These are phyloP conservation scores for Drosophila auraria DNA, from an alignment of 1,140 invertebrate genomes.

Conservation along the genomic window DNA sequence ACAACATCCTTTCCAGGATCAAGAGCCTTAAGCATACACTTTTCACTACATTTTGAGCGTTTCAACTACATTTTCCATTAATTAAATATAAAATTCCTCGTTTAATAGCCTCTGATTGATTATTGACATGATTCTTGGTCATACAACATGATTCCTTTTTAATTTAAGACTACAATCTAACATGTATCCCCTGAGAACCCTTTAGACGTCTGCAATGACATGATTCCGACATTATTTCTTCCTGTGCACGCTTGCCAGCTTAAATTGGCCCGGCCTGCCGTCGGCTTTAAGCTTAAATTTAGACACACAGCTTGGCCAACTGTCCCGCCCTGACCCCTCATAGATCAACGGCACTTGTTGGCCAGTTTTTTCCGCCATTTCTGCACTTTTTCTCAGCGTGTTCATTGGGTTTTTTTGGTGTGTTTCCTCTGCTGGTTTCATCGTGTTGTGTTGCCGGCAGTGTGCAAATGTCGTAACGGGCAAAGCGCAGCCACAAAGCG, in stretches of 20 bases:
- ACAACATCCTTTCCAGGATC: too few species aligned
- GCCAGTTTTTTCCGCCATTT: slow-evolving; percentile 36
- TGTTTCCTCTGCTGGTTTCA: slow-evolving; percentile 12
- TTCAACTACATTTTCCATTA: too few species aligned
- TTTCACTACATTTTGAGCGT: too few species aligned
- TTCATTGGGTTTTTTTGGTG: slow-evolving; percentile 1
- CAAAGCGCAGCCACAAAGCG: slow-evolving; percentile 71
- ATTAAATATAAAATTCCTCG: background rate
- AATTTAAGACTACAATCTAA: too few species aligned
- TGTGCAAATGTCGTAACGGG: slow-evolving; percentile 68
- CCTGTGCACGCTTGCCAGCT: background rate
- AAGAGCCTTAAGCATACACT: background rate
- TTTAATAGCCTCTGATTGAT: too few species aligned
- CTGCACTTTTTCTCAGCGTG: slow-evolving; percentile 23
- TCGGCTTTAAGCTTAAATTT: slow-evolving; percentile 31
- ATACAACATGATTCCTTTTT: too few species aligned
- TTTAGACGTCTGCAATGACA: too few species aligned
- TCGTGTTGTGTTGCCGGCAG: slow-evolving; percentile 21
- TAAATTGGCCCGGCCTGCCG: slow-evolving; percentile 13
- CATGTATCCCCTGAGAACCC: background rate
- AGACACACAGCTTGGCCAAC: slow-evolving; percentile 41
- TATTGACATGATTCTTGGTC: background rate
- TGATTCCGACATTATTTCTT: background rate
- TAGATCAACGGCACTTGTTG: slow-evolving; percentile 74
- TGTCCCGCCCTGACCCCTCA: slow-evolving; percentile 42